phyloP scores from a whole-genome alignment of 1,140 invertebrate genomes.

The Maconellicoccus hirsutus region DNA sequence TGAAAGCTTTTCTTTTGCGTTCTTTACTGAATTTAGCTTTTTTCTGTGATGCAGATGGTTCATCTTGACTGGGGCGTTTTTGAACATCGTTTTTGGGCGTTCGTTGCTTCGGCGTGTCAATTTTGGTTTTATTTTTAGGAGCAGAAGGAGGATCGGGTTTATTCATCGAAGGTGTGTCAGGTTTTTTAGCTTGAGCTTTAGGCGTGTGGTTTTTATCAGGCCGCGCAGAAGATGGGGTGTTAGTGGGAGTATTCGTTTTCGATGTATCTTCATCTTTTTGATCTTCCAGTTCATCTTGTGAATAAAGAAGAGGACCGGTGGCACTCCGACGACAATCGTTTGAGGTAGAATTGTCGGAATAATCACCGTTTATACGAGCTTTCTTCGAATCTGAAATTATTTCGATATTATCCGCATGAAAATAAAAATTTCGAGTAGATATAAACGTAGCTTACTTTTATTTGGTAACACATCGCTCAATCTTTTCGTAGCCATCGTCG shows the following conservation, averaged over 20 bases:
- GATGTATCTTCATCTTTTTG: conserved; percentile 1
- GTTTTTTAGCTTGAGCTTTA: conserved; percentile 1
- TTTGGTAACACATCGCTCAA: not conserved
- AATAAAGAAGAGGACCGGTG: not conserved
- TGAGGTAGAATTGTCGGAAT: not conserved
- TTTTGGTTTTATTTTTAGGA: conserved; percentile 14
- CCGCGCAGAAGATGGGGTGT: not conserved
- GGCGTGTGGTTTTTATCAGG: conserved; percentile 14
- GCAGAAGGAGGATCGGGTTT: not conserved
- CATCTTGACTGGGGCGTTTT: not conserved
- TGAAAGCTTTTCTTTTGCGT: conserved; percentile 38
- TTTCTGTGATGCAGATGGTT: not conserved
- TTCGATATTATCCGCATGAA: not conserved
- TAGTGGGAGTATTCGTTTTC: not conserved
- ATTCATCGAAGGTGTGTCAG: not conserved
- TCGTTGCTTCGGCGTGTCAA: not conserved
- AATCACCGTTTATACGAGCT: not conserved
- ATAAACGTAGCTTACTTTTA: not conserved
- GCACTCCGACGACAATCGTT: not conserved
- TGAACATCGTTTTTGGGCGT: not conserved
- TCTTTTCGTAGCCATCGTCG: not conserved
- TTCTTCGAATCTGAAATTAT: conserved; percentile 13
- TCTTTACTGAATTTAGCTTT: not conserved
- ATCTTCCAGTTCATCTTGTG: not conserved
- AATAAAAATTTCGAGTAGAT: not conserved